These are phyloP conservation scores for Caenorhabditis angaria DNA, from an alignment of 2,888 invertebrate genomes.

Conservation along the genomic window DNA sequence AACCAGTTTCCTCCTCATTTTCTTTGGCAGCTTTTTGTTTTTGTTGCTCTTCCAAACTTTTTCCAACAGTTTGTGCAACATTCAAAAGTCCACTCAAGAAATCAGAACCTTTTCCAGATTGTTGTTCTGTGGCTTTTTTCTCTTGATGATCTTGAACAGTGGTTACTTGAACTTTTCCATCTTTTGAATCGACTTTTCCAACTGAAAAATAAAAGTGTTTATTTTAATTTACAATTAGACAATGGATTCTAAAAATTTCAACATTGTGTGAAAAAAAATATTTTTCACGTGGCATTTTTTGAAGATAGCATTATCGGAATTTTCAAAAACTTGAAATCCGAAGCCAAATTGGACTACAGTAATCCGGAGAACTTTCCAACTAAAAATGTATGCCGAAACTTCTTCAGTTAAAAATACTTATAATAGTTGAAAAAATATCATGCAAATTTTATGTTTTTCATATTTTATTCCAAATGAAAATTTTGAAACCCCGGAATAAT, in stretches of 20 bases:
- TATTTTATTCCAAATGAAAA: neutral
- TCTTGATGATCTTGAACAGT: conserved; percentile 1
- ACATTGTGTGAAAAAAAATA: too few species aligned
- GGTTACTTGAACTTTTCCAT: conserved; percentile 4
- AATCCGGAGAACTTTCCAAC: too few species aligned
- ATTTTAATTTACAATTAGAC: too few species aligned
- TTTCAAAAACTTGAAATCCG: too few species aligned
- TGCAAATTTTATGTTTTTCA: neutral
- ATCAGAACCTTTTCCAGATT: neutral
- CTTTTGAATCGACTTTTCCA: neutral
- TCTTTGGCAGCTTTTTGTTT: neutral
- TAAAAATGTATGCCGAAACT: too few species aligned
- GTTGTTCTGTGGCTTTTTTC: neutral
- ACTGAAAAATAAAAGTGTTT: neutral
- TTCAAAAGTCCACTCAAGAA: neutral
- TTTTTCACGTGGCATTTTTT: too few species aligned
- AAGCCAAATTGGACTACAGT: too few species aligned
- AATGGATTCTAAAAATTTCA: too few species aligned
- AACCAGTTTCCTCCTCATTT: neutral
- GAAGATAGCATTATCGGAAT: too few species aligned
- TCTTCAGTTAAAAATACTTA: too few species aligned
- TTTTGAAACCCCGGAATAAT: neutral
- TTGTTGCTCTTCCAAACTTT: conserved; percentile 5
- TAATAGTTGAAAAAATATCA: neutral
- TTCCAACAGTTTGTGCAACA: neutral